These are phyloP conservation scores for Magallana angulata DNA, from an alignment of 1,140 invertebrate species.

Conservation along the genomic window DNA sequence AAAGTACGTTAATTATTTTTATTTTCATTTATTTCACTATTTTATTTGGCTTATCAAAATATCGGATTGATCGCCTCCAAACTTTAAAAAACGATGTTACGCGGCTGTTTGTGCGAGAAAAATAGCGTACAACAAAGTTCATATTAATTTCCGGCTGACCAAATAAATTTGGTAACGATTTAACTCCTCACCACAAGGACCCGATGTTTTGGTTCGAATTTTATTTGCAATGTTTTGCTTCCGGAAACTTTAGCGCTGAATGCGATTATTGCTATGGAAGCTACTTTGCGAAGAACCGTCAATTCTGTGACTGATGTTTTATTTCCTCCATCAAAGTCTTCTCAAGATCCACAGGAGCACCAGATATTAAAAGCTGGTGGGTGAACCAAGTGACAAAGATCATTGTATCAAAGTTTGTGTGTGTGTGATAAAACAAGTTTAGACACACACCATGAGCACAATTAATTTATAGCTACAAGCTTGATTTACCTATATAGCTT, in stretches of 20 bases:
- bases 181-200: not conserved
- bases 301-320: constrained; percentile 80
- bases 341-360: constrained; percentile 68
- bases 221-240: not conserved
- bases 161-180: not conserved
- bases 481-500: too few relatives aligned
- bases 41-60: not conserved
- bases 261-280: constrained; percentile 64
- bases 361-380: constrained; percentile 72
- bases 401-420: not conserved
- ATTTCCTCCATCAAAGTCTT: constrained; percentile 79
- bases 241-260: constrained; percentile 20
- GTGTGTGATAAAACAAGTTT: not conserved
- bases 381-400: not conserved
- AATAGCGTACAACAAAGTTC: too few relatives aligned
- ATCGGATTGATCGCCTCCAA: too few relatives aligned
- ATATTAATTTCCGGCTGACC: not conserved
- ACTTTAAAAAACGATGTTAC: too few relatives aligned
- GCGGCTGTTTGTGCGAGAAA: too few relatives aligned
- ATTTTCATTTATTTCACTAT: too few relatives aligned
- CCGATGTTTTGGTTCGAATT: not conserved
- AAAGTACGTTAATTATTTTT: too few relatives aligned
- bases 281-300: constrained; percentile 75
- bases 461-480: too few relatives aligned
- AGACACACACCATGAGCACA: not conserved